Evolutionary conservation across 2,888 invertebrate species (phyloP), one percentile per base, ranked within the genome.

Genomic region (Oxyteleia sp.): DNA sequence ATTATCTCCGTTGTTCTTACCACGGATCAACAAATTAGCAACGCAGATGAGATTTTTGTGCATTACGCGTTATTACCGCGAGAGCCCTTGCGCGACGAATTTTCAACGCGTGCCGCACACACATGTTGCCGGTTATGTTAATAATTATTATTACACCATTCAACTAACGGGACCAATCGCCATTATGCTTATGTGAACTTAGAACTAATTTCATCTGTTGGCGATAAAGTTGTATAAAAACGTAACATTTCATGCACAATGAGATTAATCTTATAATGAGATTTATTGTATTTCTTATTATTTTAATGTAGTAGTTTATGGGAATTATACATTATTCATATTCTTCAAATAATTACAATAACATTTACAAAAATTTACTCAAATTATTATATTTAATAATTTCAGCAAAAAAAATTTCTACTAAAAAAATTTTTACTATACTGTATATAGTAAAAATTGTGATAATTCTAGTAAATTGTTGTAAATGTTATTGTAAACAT

Each of bases 31-130:
- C 78, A 53, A 68, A 91, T 91, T 91, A 91, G 89, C 89, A 91
- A 91, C 83, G 88, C 88, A 91, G 90, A 91, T 91, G 89, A 87
- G 89, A 82, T 81, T 76, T 84, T 74, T 74, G 84, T 84, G 43
- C 76, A 76, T 75, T 78, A 83, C 55, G 76, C 61, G 82, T 85
- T 84, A 88, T 88, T 89, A 85, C 84, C 85, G 85, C 61, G 69
- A 69, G 80, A 85, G 84, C 71, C 86, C 74, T 86, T 87, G 88
- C 88, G 86, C 86, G 84, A 88, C 88, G 86, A 81, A 85, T 76
- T 80, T 74, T 68, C 63, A 79, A 84, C 85, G 82, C 82, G 82
- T 84, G 84, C 84, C 75, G 74, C 82, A 84, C 82, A 84, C 82
- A 78, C 84, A 75, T 71, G 53, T 71, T 61, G 55, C 82, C 57